phyloP scores from a whole-genome alignment of 2,888 invertebrate species.

The Adelognathus sp. region DNA sequence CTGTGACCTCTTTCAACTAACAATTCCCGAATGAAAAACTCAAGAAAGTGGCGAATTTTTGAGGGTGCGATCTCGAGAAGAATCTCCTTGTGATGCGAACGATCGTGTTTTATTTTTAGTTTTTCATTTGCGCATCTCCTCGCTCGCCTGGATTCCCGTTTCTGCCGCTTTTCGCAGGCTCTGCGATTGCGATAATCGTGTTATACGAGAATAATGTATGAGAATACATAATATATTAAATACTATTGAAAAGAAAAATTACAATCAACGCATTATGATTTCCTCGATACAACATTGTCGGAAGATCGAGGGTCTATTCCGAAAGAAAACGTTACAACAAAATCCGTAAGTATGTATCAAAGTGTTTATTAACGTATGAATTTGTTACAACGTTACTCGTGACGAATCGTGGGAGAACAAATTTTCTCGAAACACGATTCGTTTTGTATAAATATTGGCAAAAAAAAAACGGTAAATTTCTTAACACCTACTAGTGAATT shows the following conservation, averaged over 20 bases:
- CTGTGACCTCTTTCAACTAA: background rate
- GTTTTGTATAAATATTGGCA: conserved; percentile 6
- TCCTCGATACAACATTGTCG: background rate
- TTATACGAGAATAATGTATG: conserved; percentile 66
- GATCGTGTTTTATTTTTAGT: background rate
- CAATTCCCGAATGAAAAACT: background rate
- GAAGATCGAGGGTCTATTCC: background rate
- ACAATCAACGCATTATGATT: background rate
- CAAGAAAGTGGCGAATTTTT: background rate
- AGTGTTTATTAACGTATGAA: conserved; percentile 28
- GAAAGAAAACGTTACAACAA: background rate
- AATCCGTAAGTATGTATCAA: conserved; percentile 9
- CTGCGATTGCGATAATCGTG: conserved; percentile 9
- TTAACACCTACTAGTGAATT: background rate
- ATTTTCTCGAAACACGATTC: background rate
- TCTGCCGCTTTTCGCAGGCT: conserved; percentile 26
- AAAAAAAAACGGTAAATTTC: conserved; percentile 1
- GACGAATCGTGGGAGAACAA: background rate
- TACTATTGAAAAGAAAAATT: conserved; percentile 71
- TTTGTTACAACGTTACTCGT: conserved; percentile 16
- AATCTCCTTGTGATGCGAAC: conserved; percentile 33
- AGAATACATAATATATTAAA: conserved; percentile 77
- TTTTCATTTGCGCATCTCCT: background rate
- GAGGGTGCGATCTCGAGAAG: conserved; percentile 10
- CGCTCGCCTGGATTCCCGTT: conserved; percentile 8